These are phyloP conservation scores for Leptodactylus fuscus DNA, from an alignment of 2,113 vertebrate genomes.

Conservation along the genomic window DNA sequence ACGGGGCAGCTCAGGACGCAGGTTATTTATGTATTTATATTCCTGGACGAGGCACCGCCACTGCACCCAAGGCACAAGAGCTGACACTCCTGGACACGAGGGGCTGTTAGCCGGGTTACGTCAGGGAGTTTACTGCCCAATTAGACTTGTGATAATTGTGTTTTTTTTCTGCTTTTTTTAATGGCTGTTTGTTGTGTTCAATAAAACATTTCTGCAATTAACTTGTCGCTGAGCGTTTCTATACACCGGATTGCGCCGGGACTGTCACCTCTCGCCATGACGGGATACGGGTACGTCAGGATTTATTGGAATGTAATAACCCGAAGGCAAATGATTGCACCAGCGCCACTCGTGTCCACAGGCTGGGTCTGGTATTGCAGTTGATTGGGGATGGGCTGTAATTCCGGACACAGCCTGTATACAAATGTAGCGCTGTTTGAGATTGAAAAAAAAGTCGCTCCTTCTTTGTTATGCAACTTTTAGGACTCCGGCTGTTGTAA, in stretches of 20 bases:
- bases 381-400: background rate
- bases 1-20: conserved; percentile 37
- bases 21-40: conserved; percentile 49
- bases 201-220: conserved; percentile 56
- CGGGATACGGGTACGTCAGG: too few species aligned
- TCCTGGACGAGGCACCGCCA: background rate
- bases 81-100: conserved; percentile 20
- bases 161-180: conserved; percentile 43
- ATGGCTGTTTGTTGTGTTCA: conserved; percentile 56
- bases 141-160: background rate
- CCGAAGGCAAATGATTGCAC: too few species aligned
- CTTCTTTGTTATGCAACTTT: too few species aligned
- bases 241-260: too few species aligned
- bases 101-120: background rate
- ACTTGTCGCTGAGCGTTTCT: background rate
- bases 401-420: too few species aligned
- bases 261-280: too few species aligned
- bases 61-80: conserved; percentile 38
- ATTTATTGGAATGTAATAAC: too few species aligned
- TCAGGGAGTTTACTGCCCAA: conserved; percentile 43
- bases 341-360: background rate
- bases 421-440: too few species aligned
- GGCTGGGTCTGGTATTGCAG: background rate
- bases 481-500: too few species aligned
- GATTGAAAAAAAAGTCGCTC: too few species aligned